phyloP scores from a whole-genome alignment of 2,888 invertebrate genomes.

The Drosophila diplacantha region DNA sequence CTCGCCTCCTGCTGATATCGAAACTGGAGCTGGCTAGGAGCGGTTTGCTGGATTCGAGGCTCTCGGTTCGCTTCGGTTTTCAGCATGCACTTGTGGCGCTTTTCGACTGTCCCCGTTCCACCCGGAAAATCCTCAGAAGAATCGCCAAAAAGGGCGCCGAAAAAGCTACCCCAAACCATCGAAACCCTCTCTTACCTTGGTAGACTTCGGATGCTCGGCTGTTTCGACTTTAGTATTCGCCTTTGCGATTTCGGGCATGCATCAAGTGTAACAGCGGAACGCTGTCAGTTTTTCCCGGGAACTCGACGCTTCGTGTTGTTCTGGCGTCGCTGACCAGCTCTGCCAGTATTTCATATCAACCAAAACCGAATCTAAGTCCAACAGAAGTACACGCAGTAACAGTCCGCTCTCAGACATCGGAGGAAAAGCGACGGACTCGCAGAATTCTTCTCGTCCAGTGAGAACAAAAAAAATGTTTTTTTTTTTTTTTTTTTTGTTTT shows the following conservation, averaged over 20 bases:
- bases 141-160: background rate
- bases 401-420: slow-evolving; percentile 3
- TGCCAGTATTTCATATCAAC: slow-evolving; percentile 26
- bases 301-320: slow-evolving; percentile 74
- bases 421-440: slow-evolving; percentile 3
- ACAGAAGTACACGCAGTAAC: background rate
- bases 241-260: slow-evolving; percentile 59
- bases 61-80: slow-evolving; percentile 17
- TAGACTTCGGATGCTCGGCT: slow-evolving; percentile 31
- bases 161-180: slow-evolving; percentile 3
- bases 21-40: background rate
- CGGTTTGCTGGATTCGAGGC: slow-evolving; percentile 1
- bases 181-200: slow-evolving; percentile 25
- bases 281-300: slow-evolving; percentile 79
- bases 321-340: slow-evolving; percentile 36
- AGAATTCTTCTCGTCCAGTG: slow-evolving; percentile 11
- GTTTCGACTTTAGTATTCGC: slow-evolving; percentile 14
- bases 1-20: background rate
- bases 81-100: slow-evolving; percentile 58
- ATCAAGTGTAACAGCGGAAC: slow-evolving; percentile 76
- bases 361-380: slow-evolving; percentile 16
- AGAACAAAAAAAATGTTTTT: slow-evolving; percentile 3
- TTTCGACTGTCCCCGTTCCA: slow-evolving; percentile 2
- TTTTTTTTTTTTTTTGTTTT: slow-evolving; percentile 22
- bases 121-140: background rate